Evolutionary conservation across 2,797 vertebrate genomes (phyloP), one percentile per base, ranked within the genome.

Genomic region (Triplophysa yarkandensis): DNA sequence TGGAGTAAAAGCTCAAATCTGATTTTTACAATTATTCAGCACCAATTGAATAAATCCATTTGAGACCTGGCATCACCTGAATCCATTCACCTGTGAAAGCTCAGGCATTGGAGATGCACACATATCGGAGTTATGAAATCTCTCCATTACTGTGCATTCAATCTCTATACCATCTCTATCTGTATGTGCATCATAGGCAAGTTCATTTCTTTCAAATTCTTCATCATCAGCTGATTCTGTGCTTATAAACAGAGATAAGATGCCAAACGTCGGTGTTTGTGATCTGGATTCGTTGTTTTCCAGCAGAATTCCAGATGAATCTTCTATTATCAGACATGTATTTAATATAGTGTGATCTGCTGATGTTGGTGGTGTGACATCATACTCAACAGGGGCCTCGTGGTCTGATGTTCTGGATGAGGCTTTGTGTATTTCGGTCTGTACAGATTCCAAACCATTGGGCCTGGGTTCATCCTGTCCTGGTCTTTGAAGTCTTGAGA

Each of bases 81-180:
- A 78, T 10, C 80, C 80, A 63, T 81, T 76, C 2, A 78, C 65
- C 50, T 78, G 72, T 60, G 64, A 64, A n/a, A 27, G 25, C 43
- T 77, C 77, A 39, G 71, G 32, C 2, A 61, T 21, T 27, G 25
- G 41, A 32, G 44, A 21, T 68, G 46, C 55, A 32, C 25, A 66
- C 1, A 28, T 65, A 5, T 69, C 46, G 57, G 46, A 60, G 14
- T 60, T 52, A 71, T 46, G 19, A 27, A 43, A 43, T 57, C 19
- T 61, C 16, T 48, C 23, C 41, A 13, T 30, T n/a, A 39, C 61
- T 43, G 23, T 17, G 28, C 0, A n/a, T 36, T 80, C 54, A 23
- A 9, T 48, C 27, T 63, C 52, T 39, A 9, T 43, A 32, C 64
- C 32, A 68, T 73, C 55, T 27, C 57, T 39, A 46, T 46, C 63